phyloP scores from a whole-genome alignment of 2,888 invertebrate species.

The Diogma glabrata region DNA sequence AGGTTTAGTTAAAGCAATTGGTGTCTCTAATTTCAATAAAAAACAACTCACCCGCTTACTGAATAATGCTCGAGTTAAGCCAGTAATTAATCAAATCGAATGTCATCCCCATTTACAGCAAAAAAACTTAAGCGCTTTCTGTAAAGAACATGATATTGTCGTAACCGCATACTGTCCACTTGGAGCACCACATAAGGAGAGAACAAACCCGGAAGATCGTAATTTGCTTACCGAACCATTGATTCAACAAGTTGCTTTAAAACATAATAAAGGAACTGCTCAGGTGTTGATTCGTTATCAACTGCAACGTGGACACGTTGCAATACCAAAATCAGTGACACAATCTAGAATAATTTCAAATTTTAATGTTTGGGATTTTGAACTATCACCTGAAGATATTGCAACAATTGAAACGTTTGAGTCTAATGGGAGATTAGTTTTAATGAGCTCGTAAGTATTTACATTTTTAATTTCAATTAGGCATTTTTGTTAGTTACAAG shows the following conservation, averaged over 20 bases:
- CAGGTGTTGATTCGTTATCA: slow-evolving; percentile 52
- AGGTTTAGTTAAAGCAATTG: slow-evolving; percentile 65
- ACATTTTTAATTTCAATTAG: too few relatives aligned
- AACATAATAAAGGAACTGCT: slow-evolving; percentile 50
- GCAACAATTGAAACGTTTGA: too few relatives aligned
- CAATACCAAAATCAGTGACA: slow-evolving; percentile 41
- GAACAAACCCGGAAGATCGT: slow-evolving; percentile 35
- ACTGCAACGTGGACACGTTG: too few relatives aligned
- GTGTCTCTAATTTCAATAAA: slow-evolving; percentile 78
- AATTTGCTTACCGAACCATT: slow-evolving; percentile 39
- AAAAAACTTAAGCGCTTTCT: slow-evolving; percentile 53
- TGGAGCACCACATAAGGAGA: too few relatives aligned
- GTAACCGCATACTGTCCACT: slow-evolving; percentile 66
- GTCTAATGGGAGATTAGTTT: too few relatives aligned
- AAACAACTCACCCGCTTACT: slow-evolving; percentile 61
- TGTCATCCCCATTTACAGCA: slow-evolving; percentile 57
- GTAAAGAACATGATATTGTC: slow-evolving; percentile 48
- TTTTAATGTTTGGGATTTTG: slow-evolving; percentile 41
- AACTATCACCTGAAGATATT: slow-evolving; percentile 39
- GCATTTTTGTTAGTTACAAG: too few relatives aligned
- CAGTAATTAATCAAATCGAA: slow-evolving; percentile 48
- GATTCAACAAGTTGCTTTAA: slow-evolving; percentile 43
- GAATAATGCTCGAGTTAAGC: slow-evolving; percentile 49
- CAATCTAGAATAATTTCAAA: slow-evolving; percentile 36
- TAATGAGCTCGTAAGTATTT: too few relatives aligned